Evolutionary conservation across 92 coral and sea anemone species (phyloP).

Genomic region (Desmophyllum pertusum): DNA sequence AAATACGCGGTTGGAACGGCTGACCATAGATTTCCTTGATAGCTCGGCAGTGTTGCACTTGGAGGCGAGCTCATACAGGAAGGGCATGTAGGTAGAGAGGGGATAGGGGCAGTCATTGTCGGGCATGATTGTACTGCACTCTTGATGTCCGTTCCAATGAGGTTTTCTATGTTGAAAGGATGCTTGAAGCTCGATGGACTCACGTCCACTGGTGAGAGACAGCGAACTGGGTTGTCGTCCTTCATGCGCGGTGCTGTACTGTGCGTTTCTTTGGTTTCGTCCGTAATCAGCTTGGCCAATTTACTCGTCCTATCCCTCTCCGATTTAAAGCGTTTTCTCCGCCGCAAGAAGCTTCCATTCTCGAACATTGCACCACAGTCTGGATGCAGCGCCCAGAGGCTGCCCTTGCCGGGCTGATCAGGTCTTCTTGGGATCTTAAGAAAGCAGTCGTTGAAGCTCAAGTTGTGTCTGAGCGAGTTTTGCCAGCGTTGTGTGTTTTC

Average conservation of each 20-base stretch:
- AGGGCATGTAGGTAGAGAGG: conserved; percentile 86
- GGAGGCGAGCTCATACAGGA: conserved; percentile 75
- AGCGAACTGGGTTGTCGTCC: conserved; percentile 30
- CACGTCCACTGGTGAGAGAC: conserved; percentile 38
- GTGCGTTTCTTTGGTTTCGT: conserved; percentile 54
- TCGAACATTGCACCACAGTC: conserved; percentile 99
- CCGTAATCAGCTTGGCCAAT: conserved; percentile 70
- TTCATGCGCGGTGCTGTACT: conserved; percentile 17
- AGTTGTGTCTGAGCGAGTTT: conserved; percentile 94
- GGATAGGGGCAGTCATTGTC: conserved; percentile 66
- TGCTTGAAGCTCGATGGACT: conserved; percentile 81
- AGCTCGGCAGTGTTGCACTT: conserved; percentile 46
- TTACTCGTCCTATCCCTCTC: conserved; percentile 85
- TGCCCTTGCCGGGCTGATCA: conserved; percentile 98
- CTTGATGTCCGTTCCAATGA: conserved; percentile 80
- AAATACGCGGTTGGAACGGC: conserved; percentile 72
- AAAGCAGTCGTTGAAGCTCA: conserved; percentile 97
- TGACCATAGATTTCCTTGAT: conserved; percentile 76
- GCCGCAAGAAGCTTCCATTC: conserved; percentile 93
- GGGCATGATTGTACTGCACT: conserved; percentile 53
- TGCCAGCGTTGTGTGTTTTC: conserved; percentile 99
- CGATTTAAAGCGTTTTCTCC: conserved; percentile 94
- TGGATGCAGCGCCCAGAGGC: conserved; percentile 98
- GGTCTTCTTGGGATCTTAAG: conserved; percentile 97
- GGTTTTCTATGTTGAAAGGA: conserved; percentile 96